Evolutionary conservation across 2,888 invertebrate genomes (phyloP).

Genomic region (Polia nebulosa): DNA sequence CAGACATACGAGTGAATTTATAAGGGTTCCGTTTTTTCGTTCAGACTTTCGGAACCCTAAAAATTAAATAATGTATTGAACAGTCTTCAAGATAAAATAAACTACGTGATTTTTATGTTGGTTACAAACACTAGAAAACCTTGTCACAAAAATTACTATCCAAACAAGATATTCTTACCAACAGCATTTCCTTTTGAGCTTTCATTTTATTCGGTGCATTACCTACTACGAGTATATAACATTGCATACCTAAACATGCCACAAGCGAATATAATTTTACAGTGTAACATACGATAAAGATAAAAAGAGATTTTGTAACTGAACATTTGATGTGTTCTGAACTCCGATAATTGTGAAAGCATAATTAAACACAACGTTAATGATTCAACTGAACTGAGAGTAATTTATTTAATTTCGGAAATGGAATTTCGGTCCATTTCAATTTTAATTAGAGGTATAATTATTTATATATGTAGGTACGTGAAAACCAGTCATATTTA

Average conservation of each 20-base stretch:
- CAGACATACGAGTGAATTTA: too few species aligned
- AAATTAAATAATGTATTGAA: too few species aligned
- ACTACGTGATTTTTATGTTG: too few species aligned
- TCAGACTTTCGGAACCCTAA: too few species aligned
- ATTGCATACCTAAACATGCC: background rate
- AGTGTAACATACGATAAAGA: background rate
- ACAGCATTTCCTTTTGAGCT: background rate
- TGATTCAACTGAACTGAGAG: background rate
- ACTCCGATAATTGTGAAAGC: background rate
- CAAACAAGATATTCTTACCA: background rate
- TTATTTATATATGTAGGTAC: background rate
- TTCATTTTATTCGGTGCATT: background rate
- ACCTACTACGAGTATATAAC: too few species aligned
- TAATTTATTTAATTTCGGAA: background rate
- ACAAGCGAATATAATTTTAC: conserved; percentile 10
- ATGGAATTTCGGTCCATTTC: background rate
- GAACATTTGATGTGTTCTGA: background rate
- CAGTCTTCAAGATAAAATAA: too few species aligned
- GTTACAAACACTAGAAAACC: too few species aligned
- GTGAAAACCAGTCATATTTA: too few species aligned
- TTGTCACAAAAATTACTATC: too few species aligned
- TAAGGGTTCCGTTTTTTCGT: too few species aligned
- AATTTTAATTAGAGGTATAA: background rate
- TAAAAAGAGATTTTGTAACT: background rate
- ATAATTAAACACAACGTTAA: conserved; percentile 7